Evolutionary conservation across 2,888 invertebrate species (phyloP), one percentile per base, ranked within the genome.

Genomic region (Acronicta alni): DNA sequence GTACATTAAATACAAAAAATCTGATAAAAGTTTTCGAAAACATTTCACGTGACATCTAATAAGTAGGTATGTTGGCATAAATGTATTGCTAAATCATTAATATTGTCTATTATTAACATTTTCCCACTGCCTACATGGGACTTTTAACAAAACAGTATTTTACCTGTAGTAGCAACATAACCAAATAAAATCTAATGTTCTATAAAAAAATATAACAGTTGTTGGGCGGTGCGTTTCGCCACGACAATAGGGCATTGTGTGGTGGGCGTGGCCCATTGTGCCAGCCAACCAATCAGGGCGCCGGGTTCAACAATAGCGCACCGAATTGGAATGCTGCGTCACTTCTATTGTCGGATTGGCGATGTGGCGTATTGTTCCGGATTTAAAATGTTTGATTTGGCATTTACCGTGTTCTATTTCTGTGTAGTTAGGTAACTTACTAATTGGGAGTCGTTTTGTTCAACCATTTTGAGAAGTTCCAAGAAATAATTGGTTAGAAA

Each of bases 211-310:
- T 67, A 67, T 61, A 61, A 63, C 63, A 74, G 47, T 72, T 65
- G 79, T 82, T 89, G 91, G 92, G 92, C 91, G 92, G 88, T 68
- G 73, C 82, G 81, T 81, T 73, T 69, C 51, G 63, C 69, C 68
- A 85, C 88, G 84, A 94, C 93, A 93, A 94, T 94, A 89, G 93
- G 90, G 89, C 77, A 93, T 93, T 93, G 93, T 92, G 88, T 82
- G 73, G 89, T 85, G 84, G 93, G 93, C 93, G 93, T 90, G 88
- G 85, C 86, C 91, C 92, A 93, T 94, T 94, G 93, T 93, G 80
- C 83, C 84, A 79, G 77, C 78, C 88, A 75, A 75, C 93, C 93
- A 94, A 94, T 93, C 85, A 83, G 81, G 75, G 79, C 79, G 80
- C 80, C 41, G 79, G 75, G 75, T 85, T 87, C 88, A 92, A 94